These are phyloP conservation scores for Epinephelus cyanopodus DNA, from an alignment of 2,113 vertebrate genomes.

Conservation along the genomic window DNA sequence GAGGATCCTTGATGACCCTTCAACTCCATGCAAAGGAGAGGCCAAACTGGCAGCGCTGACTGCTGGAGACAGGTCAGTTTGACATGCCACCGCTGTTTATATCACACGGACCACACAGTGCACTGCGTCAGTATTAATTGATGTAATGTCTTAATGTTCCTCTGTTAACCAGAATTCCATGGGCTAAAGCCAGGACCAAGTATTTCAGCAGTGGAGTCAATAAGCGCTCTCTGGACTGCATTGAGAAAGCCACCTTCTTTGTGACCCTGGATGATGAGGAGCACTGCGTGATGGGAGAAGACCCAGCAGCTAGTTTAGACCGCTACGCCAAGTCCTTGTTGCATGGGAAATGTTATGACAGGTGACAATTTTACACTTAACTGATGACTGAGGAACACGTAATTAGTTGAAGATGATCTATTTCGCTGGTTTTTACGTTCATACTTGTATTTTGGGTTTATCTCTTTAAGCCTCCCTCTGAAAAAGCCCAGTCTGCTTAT, in stretches of 20 bases:
- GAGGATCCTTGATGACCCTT: constrained; percentile 87
- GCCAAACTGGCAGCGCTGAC: constrained; percentile 89
- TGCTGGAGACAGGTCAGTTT: constrained; percentile 87
- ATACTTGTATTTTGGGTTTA: no score
- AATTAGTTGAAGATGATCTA: no score
- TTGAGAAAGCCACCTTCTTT: constrained; percentile 92
- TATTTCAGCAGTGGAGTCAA: constrained; percentile 86
- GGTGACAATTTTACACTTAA: constrained; percentile 73
- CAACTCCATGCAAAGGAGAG: constrained; percentile 84
- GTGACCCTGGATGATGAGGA: constrained; percentile 88
- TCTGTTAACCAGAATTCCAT: constrained; percentile 83
- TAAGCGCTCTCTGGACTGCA: constrained; percentile 84
- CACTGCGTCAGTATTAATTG: no score
- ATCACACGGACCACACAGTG: background rate
- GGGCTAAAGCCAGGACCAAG: constrained; percentile 87
- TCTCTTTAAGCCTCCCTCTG: no score
- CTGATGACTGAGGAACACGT: background rate
- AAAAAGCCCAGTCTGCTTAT: no score
- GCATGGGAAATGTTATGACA: constrained; percentile 91
- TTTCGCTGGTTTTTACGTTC: no score
- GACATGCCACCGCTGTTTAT: background rate
- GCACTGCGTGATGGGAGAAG: constrained; percentile 85
- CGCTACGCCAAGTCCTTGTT: constrained; percentile 88
- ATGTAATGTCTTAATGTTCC: background rate
- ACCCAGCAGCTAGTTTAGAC: constrained; percentile 85